Conservation (phyloP, 2,888 invertebrate genomes). For the Apotomis betuletana region DNA sequence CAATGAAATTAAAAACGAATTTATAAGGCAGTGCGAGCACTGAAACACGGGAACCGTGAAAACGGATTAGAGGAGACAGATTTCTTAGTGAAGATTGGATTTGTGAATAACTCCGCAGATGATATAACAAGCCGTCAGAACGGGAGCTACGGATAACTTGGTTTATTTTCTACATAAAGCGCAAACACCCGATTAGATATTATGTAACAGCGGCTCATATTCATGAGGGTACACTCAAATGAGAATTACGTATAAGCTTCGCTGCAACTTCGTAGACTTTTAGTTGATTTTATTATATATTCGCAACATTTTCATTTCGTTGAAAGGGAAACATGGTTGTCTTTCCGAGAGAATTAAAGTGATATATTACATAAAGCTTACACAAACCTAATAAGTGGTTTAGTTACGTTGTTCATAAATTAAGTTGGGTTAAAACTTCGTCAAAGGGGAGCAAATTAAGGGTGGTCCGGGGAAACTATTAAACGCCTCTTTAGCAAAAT, state of each 20-base stretch:
- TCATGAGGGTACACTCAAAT: slow-evolving; percentile 51
- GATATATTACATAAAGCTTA: slow-evolving; percentile 15
- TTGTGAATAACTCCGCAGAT: slow-evolving; percentile 1
- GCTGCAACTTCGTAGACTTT: slow-evolving; percentile 50
- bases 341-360: slow-evolving; percentile 25
- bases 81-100: slow-evolving; percentile 5
- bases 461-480: slow-evolving; percentile 33
- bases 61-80: not conserved
- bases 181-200: slow-evolving; percentile 8
- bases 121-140: slow-evolving; percentile 4
- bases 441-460: slow-evolving; percentile 30
- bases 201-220: slow-evolving; percentile 22
- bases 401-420: slow-evolving; percentile 9
- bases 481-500: slow-evolving; percentile 41
- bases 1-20: not conserved
- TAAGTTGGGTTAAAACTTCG: slow-evolving; percentile 30
- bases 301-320: slow-evolving; percentile 52
- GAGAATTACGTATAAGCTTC: slow-evolving; percentile 56
- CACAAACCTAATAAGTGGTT: slow-evolving; percentile 12
- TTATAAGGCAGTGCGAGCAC: not conserved
- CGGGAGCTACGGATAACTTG: slow-evolving; percentile 7
- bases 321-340: slow-evolving; percentile 51
- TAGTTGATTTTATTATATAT: slow-evolving; percentile 58
- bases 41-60: not conserved
- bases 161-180: slow-evolving; percentile 20